phyloP scores from a whole-genome alignment of 2,113 vertebrate genomes.

The Columba livia region DNA sequence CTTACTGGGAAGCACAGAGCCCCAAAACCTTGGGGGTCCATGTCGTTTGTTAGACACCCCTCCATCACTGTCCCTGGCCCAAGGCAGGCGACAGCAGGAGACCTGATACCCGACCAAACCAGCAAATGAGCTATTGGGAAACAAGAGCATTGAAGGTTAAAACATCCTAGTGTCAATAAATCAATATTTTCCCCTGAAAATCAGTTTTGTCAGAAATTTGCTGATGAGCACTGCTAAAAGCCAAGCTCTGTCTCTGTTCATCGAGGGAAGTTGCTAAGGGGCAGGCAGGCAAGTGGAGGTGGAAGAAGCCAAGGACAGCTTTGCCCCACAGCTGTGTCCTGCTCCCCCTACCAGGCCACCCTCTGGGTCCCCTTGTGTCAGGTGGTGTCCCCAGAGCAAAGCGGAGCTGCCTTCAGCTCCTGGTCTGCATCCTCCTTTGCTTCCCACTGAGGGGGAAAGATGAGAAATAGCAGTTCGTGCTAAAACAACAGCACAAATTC shows the following conservation, averaged over 20 bases:
- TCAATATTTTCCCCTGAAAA: not conserved
- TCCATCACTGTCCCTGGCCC: not conserved
- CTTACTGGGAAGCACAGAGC: not conserved
- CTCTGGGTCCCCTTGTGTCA: not conserved
- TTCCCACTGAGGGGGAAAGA: not conserved
- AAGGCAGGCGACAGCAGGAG: not conserved
- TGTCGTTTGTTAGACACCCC: accelerated
- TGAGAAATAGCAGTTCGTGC: not conserved
- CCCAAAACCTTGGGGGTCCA: accelerated
- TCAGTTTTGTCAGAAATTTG: not conserved
- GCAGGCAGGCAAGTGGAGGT: not conserved
- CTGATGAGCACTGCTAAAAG: not conserved
- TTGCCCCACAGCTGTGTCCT: not conserved
- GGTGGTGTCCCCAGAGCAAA: not conserved
- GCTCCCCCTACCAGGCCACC: not conserved
- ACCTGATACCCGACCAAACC: not conserved
- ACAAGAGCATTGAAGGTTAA: not conserved
- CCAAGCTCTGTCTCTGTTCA: not conserved
- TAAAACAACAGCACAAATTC: not conserved
- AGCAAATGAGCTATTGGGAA: not conserved
- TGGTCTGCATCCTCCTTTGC: not conserved
- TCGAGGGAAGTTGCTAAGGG: not conserved
- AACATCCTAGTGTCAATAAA: not conserved
- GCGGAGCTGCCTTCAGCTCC: not conserved
- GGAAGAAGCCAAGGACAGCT: not conserved